A percentile compares a stretch with the other conserved stretches of the same genome.
Conservation (phyloP, 2,888 invertebrate genomes). For the Podotricha telesiphe region DNA sequence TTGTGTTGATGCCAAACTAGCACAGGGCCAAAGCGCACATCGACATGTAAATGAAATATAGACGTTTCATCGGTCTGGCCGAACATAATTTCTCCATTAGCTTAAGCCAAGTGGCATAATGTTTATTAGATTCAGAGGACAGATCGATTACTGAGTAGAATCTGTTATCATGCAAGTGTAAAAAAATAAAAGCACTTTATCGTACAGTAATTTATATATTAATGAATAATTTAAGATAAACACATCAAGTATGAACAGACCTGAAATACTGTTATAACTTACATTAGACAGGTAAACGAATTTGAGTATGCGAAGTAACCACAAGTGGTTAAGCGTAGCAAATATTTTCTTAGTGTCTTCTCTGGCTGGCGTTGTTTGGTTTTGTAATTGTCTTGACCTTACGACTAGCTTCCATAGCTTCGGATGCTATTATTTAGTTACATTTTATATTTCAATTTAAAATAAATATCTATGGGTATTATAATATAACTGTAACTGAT, state of each 20-base stretch:
- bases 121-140: not conserved
- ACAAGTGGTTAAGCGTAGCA: conserved; percentile 19
- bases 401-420: conserved; percentile 1
- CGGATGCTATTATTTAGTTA: no score
- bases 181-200: not conserved
- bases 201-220: no score
- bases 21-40: not conserved
- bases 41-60: not conserved
- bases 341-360: conserved; percentile 19
- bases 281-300: not conserved
- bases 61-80: not conserved
- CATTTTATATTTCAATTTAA: no score
- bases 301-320: not conserved
- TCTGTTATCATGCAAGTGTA: not conserved
- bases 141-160: not conserved
- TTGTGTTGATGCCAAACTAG: not conserved
- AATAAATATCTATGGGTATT: no score
- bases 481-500: no score
- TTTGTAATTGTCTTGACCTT: conserved; percentile 12
- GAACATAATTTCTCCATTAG: conserved; percentile 6
- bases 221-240: no score
- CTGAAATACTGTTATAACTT: not conserved
- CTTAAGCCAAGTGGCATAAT: not conserved
- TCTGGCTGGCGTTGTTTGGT: conserved; percentile 13
- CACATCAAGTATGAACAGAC: no score